Evolutionary conservation across 2,113 vertebrate genomes (phyloP).

Genomic region (Casuarius casuarius): DNA sequence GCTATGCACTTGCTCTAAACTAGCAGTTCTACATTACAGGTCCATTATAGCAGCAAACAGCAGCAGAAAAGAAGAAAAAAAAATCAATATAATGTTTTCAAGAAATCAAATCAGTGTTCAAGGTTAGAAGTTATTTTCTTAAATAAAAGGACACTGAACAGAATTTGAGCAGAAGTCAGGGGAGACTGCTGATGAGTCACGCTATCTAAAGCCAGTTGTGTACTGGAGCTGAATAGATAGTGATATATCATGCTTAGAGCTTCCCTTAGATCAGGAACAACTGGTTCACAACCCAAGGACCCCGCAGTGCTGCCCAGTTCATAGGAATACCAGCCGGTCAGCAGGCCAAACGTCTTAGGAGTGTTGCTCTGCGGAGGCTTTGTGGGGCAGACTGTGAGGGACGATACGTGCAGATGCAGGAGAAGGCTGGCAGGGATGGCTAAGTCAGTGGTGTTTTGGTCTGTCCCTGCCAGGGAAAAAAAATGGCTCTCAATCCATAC

Average conservation of each 20-base stretch:
- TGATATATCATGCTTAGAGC: not conserved
- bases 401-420: not conserved
- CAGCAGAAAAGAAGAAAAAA: not conserved
- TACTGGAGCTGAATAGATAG: not conserved
- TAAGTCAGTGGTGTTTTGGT: fast-evolving
- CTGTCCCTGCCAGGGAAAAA: not conserved
- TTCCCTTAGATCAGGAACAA: not conserved
- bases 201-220: not conserved
- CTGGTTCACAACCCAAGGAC: fast-evolving
- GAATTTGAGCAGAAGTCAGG: not conserved
- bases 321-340: not conserved
- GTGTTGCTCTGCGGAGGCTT: fast-evolving
- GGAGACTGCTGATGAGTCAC: not conserved
- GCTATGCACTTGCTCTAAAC: not conserved
- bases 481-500: not conserved
- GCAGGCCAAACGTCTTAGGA: not conserved
- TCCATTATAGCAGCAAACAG: not conserved
- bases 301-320: not conserved
- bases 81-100: not conserved
- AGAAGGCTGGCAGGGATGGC: not conserved
- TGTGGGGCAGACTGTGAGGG: fast-evolving
- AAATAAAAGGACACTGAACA: not conserved
- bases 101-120: slow-evolving; percentile 15
- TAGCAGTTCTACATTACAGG: not conserved
- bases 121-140: not conserved